These are phyloP conservation scores for Tryphoninae sp. DNA, from an alignment of 2,888 invertebrate genomes.

Conservation along the genomic window DNA sequence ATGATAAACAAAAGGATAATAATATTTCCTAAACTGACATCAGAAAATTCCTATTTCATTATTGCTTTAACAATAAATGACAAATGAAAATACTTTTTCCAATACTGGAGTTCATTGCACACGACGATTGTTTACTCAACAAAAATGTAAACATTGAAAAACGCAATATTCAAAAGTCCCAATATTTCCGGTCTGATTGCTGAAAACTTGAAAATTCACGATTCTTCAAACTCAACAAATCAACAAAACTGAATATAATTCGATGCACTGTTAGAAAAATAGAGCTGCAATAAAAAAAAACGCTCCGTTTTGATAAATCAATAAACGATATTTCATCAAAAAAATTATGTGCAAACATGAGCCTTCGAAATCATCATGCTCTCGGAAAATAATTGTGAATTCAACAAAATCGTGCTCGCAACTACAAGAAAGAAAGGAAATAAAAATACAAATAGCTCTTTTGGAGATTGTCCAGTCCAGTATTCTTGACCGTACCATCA, in stretches of 20 bases:
- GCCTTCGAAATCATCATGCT: conserved; percentile 17
- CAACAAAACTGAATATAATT: conserved; percentile 8
- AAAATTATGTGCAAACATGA: conserved; percentile 13
- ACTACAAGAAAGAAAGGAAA: conserved; percentile 30
- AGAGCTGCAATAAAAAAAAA: background rate
- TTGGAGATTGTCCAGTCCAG: conserved; percentile 36
- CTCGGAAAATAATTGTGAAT: conserved; percentile 23
- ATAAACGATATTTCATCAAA: conserved; percentile 15
- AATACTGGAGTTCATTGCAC: background rate
- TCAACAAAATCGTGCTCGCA: conserved; percentile 22
- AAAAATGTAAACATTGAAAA: background rate
- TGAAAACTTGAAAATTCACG: background rate
- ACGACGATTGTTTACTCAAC: conserved; percentile 1
- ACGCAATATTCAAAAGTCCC: background rate
- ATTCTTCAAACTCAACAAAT: background rate
- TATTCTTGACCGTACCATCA: conserved; percentile 44
- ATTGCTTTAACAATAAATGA: background rate
- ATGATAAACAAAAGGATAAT: conserved; percentile 4
- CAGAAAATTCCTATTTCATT: background rate
- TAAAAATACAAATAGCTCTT: conserved; percentile 41
- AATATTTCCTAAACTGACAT: background rate
- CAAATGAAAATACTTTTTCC: background rate
- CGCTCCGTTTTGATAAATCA: background rate
- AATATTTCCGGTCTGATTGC: background rate
- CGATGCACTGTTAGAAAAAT: background rate